phyloP scores from a whole-genome alignment of 1,140 invertebrate species.

The Bemisia tabaci region DNA sequence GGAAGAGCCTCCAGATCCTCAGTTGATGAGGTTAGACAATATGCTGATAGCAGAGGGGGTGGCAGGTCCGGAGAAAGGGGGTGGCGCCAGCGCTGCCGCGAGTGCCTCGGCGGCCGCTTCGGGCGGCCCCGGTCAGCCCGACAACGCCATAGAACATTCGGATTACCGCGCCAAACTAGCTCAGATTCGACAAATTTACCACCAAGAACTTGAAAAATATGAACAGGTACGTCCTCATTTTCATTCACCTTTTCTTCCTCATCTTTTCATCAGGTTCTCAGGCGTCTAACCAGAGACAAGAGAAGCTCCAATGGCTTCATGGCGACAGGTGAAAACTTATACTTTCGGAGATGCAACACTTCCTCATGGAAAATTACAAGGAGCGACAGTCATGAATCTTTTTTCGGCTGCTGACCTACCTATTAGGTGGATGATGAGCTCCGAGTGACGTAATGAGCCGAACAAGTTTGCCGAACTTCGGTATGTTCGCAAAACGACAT shows the following conservation, averaged over 20 bases:
- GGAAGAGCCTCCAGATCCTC: conserved; percentile 96
- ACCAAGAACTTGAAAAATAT: conserved; percentile 98
- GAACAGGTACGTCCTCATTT: conserved; percentile 55
- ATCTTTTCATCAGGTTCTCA: too few relatives aligned
- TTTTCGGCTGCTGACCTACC: too few relatives aligned
- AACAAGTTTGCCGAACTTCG: too few relatives aligned
- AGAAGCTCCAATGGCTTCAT: too few relatives aligned
- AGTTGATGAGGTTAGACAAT: conserved; percentile 97
- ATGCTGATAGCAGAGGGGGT: conserved; percentile 99
- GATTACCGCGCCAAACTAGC: conserved; percentile 97
- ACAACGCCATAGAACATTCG: conserved; percentile 96
- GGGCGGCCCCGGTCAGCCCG: conserved; percentile 57
- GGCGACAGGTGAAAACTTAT: too few relatives aligned
- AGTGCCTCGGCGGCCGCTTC: conserved; percentile 80
- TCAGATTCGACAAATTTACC: conserved; percentile 98
- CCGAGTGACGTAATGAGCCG: too few relatives aligned
- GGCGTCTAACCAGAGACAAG: too few relatives aligned
- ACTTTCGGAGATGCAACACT: too few relatives aligned
- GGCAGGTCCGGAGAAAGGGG: conserved; percentile 92
- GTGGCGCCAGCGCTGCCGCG: conserved; percentile 79
- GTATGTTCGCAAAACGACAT: too few relatives aligned
- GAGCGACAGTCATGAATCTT: too few relatives aligned
- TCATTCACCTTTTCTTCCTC: not conserved
- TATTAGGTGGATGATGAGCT: too few relatives aligned
- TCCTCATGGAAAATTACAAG: too few relatives aligned